Evolutionary conservation across 2,797 vertebrate genomes (phyloP).

Genomic region (Pseudomugil tenellus): DNA sequence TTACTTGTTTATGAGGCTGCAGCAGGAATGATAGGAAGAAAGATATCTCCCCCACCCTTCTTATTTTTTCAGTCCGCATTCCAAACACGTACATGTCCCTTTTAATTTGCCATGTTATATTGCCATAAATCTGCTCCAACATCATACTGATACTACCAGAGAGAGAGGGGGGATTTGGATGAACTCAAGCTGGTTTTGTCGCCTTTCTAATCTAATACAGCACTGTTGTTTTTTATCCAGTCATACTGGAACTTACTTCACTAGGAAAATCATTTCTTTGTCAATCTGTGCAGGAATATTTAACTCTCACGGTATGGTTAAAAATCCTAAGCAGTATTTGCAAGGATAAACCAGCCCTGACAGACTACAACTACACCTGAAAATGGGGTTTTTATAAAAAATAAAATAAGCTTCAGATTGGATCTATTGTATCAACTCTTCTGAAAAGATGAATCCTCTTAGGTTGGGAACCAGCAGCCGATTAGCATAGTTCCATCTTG

Average conservation of each 20-base stretch:
- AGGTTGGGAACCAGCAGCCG: background rate
- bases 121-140: conserved; percentile 68
- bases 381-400: background rate
- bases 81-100: conserved; percentile 62
- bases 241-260: conserved; percentile 31
- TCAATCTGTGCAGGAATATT: conserved; percentile 18
- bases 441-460: background rate
- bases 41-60: conserved; percentile 3
- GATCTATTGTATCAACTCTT: conserved; percentile 4
- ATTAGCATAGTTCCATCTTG: conserved; percentile 14
- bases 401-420: conserved; percentile 1
- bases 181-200: conserved; percentile 48
- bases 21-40: conserved; percentile 32
- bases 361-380: conserved; percentile 13
- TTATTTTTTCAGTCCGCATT: conserved; percentile 51
- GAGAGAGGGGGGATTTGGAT: conserved; percentile 50
- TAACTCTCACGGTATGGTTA: conserved; percentile 36
- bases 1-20: conserved; percentile 75
- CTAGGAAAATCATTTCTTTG: conserved; percentile 25
- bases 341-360: conserved; percentile 24
- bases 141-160: conserved; percentile 62
- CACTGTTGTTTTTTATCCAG: conserved; percentile 46
- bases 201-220: conserved; percentile 47
- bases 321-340: conserved; percentile 19
- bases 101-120: conserved; percentile 71